These are phyloP conservation scores for Lepidostoma basale DNA, from an alignment of 1,140 invertebrate species.

Conservation along the genomic window DNA sequence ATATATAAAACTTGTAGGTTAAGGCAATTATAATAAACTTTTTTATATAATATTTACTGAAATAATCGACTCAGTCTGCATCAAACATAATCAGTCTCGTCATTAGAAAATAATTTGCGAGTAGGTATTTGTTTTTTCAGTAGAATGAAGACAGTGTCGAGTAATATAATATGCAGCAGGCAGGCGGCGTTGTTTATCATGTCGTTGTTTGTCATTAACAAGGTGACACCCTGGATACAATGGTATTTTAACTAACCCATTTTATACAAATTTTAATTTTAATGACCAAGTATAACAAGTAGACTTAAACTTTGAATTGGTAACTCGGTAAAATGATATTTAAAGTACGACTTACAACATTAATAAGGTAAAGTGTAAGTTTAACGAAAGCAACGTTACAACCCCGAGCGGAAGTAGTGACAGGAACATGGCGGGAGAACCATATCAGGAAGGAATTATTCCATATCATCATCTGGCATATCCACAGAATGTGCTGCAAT, in stretches of 20 bases:
- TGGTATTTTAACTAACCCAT: slow-evolving; percentile 42
- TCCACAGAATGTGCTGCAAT: slow-evolving; percentile 25
- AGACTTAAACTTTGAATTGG: not conserved
- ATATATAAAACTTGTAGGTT: slow-evolving; percentile 43
- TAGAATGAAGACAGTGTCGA: slow-evolving; percentile 40
- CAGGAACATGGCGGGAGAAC: not conserved
- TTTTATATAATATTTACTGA: slow-evolving; percentile 45
- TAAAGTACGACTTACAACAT: slow-evolving; percentile 1
- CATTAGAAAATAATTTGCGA: slow-evolving; percentile 42
- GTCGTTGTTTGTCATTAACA: slow-evolving; percentile 39
- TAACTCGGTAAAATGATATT: not conserved
- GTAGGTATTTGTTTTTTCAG: slow-evolving; percentile 35
- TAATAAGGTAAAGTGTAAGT: slow-evolving; percentile 9
- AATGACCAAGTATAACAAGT: slow-evolving; percentile 29
- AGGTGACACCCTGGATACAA: slow-evolving; percentile 30
- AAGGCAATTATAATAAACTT: slow-evolving; percentile 44
- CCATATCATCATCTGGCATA: slow-evolving; percentile 34
- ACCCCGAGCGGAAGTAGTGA: slow-evolving; percentile 1
- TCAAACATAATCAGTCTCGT: slow-evolving; percentile 44
- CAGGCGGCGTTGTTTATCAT: no score
- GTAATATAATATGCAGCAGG: slow-evolving; percentile 24
- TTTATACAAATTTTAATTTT: slow-evolving; percentile 40
- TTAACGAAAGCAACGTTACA: slow-evolving; percentile 7
- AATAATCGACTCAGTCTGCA: slow-evolving; percentile 43
- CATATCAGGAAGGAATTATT: slow-evolving; percentile 26